phyloP scores from a whole-genome alignment of 2,888 invertebrate genomes.

The Psylliodes chrysocephalus region DNA sequence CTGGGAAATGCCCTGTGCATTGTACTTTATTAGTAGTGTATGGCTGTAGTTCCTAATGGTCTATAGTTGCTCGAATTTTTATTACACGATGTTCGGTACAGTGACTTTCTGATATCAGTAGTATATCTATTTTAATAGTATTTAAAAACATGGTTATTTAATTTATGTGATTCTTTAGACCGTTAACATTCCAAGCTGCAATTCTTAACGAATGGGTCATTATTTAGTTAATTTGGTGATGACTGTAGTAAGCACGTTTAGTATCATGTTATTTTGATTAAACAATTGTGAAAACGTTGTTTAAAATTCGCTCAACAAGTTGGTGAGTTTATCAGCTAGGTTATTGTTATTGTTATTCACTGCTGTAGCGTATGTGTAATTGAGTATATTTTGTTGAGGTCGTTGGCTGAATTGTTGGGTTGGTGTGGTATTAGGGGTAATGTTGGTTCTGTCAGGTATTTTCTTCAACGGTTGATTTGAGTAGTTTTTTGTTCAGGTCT shows the following conservation, averaged over 20 bases:
- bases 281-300: background rate
- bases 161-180: background rate
- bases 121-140: background rate
- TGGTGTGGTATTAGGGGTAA: too few relatives aligned
- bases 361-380: too few relatives aligned
- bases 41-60: background rate
- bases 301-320: background rate
- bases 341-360: background rate
- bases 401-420: background rate
- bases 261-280: constrained; percentile 6
- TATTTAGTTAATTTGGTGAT: background rate
- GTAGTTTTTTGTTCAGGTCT: too few relatives aligned
- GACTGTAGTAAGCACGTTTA: background rate
- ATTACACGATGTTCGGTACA: background rate
- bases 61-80: background rate
- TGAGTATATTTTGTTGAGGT: background rate
- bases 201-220: background rate
- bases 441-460: too few relatives aligned
- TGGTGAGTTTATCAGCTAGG: background rate
- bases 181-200: background rate
- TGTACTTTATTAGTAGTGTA: background rate
- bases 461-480: background rate
- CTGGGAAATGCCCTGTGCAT: background rate
- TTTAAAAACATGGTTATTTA: background rate
- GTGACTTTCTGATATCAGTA: constrained; percentile 11